Base-by-base conservation (phyloP, 2,888 invertebrate species). In the Taphrorychus bicolor region DNA sequence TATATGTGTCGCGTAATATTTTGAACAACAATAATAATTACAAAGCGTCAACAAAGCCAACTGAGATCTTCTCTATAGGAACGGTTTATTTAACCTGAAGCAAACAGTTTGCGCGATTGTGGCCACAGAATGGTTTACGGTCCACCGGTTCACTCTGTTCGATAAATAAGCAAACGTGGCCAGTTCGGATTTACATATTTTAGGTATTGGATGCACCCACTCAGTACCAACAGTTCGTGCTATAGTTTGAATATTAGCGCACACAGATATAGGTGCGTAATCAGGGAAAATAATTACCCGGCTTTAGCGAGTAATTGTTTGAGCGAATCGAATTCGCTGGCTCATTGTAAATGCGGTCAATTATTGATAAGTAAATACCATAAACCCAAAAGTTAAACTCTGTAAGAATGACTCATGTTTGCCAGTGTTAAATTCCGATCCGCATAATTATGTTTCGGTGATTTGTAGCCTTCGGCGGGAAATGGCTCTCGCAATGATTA, bases 61-160 rank as follows among this genome's bases (percentile, higher is more conserved):
- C 32, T 9, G 32, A 7, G 11, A 32, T 32, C 32, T 32, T 32
- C 32, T 32, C 32, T 32, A 1, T 32, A 32, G 32, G 11, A 9
- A 11, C 32, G 32, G 32, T 32, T 32, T 32, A 32, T 32, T 32
- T 32, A 32, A 32, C 32, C 32, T 45, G 17, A 45, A 45, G 45
- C 51, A 59, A 40, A 59, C 51, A 51, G 51, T 51, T 45, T 18
- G 21, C 51, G 21, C 14, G 51, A 51, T 51, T 51, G 51, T 14
- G 51, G 51, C 51, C 19, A 51, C 19, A 51, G 21, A 14, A 51
- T 51, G 51, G 51, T 51, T 19, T 21, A 19, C 51, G 22, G 21
- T 17, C 48, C 48, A 18, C 48, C 16, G 48, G 21, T 9, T 21
- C 51, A 3, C 45, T 45, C 17, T 45, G 14, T 51, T 51, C 19